Conservation (phyloP, 2,888 invertebrate genomes). For the Hyalella azteca region DNA sequence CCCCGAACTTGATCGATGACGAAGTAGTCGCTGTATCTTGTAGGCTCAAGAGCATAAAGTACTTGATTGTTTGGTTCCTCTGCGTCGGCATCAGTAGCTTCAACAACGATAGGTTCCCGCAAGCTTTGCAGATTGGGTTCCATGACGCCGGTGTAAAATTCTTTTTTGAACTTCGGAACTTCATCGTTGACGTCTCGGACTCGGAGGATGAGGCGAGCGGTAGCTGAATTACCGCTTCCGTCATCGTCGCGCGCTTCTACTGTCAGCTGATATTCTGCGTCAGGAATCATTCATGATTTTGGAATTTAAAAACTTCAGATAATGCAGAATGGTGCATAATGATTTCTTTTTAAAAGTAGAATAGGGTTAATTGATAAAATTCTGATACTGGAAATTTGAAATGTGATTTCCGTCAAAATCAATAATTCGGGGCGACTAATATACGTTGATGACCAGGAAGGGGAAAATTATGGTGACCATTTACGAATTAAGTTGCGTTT, state of each 20-base stretch:
- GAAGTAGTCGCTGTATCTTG: slow-evolving; percentile 78
- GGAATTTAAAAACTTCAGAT: no score
- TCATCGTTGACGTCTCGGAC: slow-evolving; percentile 76
- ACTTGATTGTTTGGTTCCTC: slow-evolving; percentile 84
- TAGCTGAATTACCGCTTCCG: slow-evolving; percentile 72
- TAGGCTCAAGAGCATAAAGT: slow-evolving; percentile 80
- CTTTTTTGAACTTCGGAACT: slow-evolving; percentile 80
- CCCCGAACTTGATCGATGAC: slow-evolving; percentile 77
- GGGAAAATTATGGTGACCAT: no score
- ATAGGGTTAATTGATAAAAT: no score
- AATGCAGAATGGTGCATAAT: no score
- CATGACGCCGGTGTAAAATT: slow-evolving; percentile 80
- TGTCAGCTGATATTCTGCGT: slow-evolving; percentile 74
- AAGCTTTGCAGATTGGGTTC: slow-evolving; percentile 76
- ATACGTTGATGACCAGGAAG: no score
- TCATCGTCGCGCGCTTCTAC: slow-evolving; percentile 89
- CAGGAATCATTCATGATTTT: background rate
- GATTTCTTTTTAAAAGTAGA: no score
- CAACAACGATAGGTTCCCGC: slow-evolving; percentile 66
- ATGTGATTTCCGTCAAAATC: no score
- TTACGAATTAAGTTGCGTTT: no score
- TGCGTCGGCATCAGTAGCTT: slow-evolving; percentile 82
- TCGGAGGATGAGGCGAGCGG: slow-evolving; percentile 69
- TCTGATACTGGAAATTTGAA: no score
- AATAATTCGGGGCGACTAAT: no score